Conservation (phyloP, 2,888 invertebrate species). For the Volucella inanis region DNA sequence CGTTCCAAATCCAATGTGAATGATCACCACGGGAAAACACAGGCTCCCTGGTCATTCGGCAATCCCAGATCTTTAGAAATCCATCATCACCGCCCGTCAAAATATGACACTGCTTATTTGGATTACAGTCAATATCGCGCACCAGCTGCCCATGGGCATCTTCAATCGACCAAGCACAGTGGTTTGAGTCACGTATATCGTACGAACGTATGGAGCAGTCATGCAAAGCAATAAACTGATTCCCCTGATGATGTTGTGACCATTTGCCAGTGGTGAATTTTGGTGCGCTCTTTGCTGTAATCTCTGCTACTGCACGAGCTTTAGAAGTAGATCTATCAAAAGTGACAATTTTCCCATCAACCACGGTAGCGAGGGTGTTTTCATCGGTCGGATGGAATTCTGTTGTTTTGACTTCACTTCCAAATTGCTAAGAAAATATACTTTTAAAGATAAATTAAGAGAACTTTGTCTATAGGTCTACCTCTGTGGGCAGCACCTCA, state of each 20-base stretch:
- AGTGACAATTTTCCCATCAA: conserved; percentile 89
- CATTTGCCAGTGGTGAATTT: conserved; percentile 94
- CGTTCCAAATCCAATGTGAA: conserved; percentile 97
- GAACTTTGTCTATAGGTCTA: conserved; percentile 7
- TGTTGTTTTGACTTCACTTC: conserved; percentile 90
- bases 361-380: conserved; percentile 88
- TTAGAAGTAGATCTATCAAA: conserved; percentile 88
- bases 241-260: conserved; percentile 93
- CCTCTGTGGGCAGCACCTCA: conserved; percentile 83
- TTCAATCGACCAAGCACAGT: conserved; percentile 91
- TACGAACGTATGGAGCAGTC: conserved; percentile 94
- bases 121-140: conserved; percentile 97
- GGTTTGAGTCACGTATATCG: conserved; percentile 91
- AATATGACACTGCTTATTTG: conserved; percentile 97
- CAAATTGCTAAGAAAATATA: conserved; percentile 83
- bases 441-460: background rate
- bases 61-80: conserved; percentile 97
- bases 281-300: conserved; percentile 89
- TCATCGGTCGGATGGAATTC: conserved; percentile 94
- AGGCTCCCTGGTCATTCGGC: conserved; percentile 90
- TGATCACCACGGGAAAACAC: conserved; percentile 92
- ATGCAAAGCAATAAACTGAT: conserved; percentile 91
- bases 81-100: conserved; percentile 98
- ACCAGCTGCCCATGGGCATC: conserved; percentile 94
- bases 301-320: conserved; percentile 82